phyloP scores from a whole-genome alignment of 1,140 invertebrate genomes.

The Eriosoma lanigerum region DNA sequence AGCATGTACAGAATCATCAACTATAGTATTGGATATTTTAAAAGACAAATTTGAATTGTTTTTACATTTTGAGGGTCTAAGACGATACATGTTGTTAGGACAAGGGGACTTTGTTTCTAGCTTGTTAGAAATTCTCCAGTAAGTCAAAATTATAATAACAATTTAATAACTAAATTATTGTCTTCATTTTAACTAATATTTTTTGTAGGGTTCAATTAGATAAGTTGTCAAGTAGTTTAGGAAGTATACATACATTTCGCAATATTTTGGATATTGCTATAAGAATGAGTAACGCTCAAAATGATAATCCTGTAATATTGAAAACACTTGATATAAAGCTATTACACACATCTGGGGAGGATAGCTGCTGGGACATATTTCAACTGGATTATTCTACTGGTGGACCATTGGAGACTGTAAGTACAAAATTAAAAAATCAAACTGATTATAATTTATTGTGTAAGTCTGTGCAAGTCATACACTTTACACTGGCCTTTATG shows the following conservation, averaged over 20 bases:
- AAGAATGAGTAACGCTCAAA: constrained; percentile 91
- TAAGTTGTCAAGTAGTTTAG: constrained; percentile 78
- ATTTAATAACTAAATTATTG: constrained; percentile 51
- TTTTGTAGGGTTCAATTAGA: constrained; percentile 77
- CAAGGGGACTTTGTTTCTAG: constrained; percentile 95
- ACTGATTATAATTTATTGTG: background rate
- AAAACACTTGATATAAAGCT: constrained; percentile 83
- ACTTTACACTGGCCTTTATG: too few relatives aligned
- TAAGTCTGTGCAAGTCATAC: background rate
- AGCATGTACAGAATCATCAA: constrained; percentile 84
- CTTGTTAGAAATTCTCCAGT: constrained; percentile 88
- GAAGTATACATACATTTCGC: constrained; percentile 79
- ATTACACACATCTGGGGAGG: constrained; percentile 73
- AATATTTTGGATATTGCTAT: constrained; percentile 89
- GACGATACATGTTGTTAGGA: constrained; percentile 86
- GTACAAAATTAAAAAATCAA: background rate
- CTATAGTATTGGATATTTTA: constrained; percentile 81
- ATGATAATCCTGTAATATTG: constrained; percentile 87
- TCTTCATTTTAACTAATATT: constrained; percentile 14
- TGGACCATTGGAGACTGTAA: constrained; percentile 87
- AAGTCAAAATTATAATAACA: constrained; percentile 58
- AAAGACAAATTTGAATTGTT: constrained; percentile 84
- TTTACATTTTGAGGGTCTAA: constrained; percentile 87
- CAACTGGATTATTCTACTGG: constrained; percentile 89
- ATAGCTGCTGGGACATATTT: constrained; percentile 95